These are phyloP conservation scores for Drosophila truncata DNA, from an alignment of 1,140 invertebrate species.

Conservation along the genomic window DNA sequence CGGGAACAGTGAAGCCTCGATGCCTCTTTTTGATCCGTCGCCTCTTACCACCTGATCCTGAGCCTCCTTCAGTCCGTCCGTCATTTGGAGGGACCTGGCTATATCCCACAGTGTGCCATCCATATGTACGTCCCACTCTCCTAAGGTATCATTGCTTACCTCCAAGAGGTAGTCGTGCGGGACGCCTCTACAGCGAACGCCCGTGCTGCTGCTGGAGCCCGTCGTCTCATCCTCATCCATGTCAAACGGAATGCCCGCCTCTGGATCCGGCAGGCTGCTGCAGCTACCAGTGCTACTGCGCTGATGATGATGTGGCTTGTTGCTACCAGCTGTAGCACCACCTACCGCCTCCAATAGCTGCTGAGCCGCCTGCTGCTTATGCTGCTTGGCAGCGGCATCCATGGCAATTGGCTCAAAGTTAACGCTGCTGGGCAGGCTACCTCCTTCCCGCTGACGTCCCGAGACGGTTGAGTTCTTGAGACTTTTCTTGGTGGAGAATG, in stretches of 20 bases:
- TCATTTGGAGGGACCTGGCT: constrained; percentile 1
- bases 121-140: constrained; percentile 37
- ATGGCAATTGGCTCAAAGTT: constrained; percentile 84
- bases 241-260: constrained; percentile 48
- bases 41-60: constrained; percentile 28
- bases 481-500: constrained; percentile 51
- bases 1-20: not conserved
- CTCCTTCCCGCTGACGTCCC: constrained; percentile 89
- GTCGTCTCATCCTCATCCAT: constrained; percentile 52
- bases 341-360: constrained; percentile 11
- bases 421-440: constrained; percentile 88
- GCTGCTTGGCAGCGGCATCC: constrained; percentile 49
- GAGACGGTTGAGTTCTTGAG: constrained; percentile 85
- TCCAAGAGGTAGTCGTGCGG: constrained; percentile 49
- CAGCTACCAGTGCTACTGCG: constrained; percentile 47
- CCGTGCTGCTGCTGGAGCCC: not conserved
- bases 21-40: not conserved
- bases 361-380: constrained; percentile 49
- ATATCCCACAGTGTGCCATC: constrained; percentile 34
- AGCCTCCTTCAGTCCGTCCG: constrained; percentile 11
- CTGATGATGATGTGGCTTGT: constrained; percentile 27
- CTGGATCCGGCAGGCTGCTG: constrained; percentile 58
- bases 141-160: constrained; percentile 53
- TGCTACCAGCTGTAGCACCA: not conserved
- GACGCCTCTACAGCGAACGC: not conserved